Percentiles rank a stretch among this genome's conserved stretches.
These are phyloP conservation scores for Heliconius himera DNA, from an alignment of 1,140 invertebrate species.

Conservation along the genomic window DNA sequence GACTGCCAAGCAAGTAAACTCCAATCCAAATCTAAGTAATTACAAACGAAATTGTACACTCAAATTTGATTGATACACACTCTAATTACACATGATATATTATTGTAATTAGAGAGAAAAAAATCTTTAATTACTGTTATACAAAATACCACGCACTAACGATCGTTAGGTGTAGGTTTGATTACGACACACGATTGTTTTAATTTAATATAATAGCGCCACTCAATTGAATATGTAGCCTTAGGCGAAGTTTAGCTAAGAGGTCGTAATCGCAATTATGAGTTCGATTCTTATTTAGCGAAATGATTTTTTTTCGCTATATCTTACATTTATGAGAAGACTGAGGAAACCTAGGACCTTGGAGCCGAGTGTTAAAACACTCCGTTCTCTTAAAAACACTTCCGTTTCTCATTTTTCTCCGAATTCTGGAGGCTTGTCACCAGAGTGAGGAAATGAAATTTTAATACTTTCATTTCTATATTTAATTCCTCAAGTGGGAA, in stretches of 20 bases:
- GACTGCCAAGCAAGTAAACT: background rate
- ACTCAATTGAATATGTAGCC: constrained; percentile 46
- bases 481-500: too few species aligned
- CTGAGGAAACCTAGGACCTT: background rate
- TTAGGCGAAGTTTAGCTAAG: constrained; percentile 23
- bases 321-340: background rate
- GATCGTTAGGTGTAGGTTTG: constrained; percentile 58
- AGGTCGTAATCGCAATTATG: too few species aligned
- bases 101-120: constrained; percentile 57
- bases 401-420: too few species aligned
- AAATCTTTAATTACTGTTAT: constrained; percentile 60
- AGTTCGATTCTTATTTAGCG: background rate
- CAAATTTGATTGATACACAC: constrained; percentile 52
- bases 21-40: background rate
- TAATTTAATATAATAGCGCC: constrained; percentile 48
- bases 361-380: background rate
- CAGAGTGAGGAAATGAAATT: too few species aligned
- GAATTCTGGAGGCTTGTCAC: too few species aligned
- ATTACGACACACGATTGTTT: constrained; percentile 49
- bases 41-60: background rate
- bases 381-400: too few species aligned
- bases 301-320: background rate
- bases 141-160: constrained; percentile 59
- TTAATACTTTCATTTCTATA: too few species aligned
- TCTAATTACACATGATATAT: constrained; percentile 40